Base-by-base conservation (phyloP, 2,888 invertebrate genomes). In the Chymomyza amoena region DNA sequence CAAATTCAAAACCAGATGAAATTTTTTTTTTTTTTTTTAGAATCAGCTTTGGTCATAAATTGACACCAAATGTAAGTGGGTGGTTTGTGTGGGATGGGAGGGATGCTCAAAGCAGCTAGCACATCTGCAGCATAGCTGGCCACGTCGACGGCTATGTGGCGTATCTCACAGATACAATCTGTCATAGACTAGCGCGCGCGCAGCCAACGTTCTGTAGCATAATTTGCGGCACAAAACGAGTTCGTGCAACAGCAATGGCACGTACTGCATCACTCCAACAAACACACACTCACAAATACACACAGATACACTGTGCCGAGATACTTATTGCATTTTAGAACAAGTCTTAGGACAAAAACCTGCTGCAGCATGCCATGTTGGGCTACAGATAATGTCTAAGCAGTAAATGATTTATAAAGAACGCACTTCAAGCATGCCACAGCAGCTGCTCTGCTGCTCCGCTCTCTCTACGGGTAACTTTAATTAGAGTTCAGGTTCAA, bases 161-260 rank as follows among this genome's bases (percentile, higher is more conserved):
- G 76, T 78, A 85, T 81, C 70, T 80, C 63, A 69, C 76, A 84
- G 88, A 82, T 82, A 87, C 74, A 79, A 82, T 81, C 84, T 84
- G 87, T 75, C 85, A 78, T 71, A 75, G 75, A 64, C 72, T 75
- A 76, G 69, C 72, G 79, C 82, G 75, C 70, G 59, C 18, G n/a
- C 59, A 25, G 32, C 13, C 32, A 28, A 59, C 59, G 39, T 59
- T 75, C 73, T 80, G 72, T 69, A 80, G 77, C 81, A 87, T 82
- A 83, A 83, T 83, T 85, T 83, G 78, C 72, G 66, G 66, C 66
- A 71, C 72, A 73, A 76, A 77, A 77, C 75, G 79, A 79, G 85
- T 85, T 79, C 64, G 50, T 62, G 20, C n/a, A 18, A 13, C 71
- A 67, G 66, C 66, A 69, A 25, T 69, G 67, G 67, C 80, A 78